Conservation (phyloP, 2,888 invertebrate species). For the Ptycholaimellus sp. region DNA sequence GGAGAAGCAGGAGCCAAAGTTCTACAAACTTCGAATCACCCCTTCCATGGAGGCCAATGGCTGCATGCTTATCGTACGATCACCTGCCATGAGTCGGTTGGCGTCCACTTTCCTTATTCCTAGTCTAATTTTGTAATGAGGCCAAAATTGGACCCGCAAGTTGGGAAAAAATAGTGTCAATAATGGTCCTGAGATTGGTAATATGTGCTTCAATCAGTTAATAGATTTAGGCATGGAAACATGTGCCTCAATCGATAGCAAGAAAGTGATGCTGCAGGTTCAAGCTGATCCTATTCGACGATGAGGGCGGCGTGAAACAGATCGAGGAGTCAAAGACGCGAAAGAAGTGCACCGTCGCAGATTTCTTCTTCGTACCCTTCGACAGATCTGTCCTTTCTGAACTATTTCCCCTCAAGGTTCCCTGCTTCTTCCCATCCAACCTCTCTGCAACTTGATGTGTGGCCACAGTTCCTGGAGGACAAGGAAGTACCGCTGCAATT, state of each 20-base stretch:
- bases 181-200: too few species aligned
- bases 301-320: constrained; percentile 23
- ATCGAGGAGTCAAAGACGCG: constrained; percentile 18
- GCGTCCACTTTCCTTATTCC: too few species aligned
- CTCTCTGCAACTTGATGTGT: too few species aligned
- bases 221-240: too few species aligned
- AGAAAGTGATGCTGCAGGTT: too few species aligned
- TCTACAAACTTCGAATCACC: constrained; percentile 16
- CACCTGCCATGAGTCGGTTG: constrained; percentile 17
- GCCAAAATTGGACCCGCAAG: too few species aligned
- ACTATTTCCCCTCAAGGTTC: constrained; percentile 22
- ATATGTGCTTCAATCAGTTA: too few species aligned
- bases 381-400: constrained; percentile 19
- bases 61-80: constrained; percentile 20
- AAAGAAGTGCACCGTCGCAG: constrained; percentile 19
- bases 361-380: constrained; percentile 25
- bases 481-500: constrained; percentile 22
- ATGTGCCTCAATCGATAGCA: too few species aligned
- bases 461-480: constrained; percentile 22
- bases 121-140: too few species aligned
- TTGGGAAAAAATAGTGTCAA: too few species aligned
- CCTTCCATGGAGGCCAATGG: constrained; percentile 14
- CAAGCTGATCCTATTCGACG: constrained; percentile 24
- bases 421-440: too few species aligned
- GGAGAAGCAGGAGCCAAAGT: constrained; percentile 19